Base-by-base conservation (phyloP, 2,113 vertebrate species). In the Seriola dumerili region DNA sequence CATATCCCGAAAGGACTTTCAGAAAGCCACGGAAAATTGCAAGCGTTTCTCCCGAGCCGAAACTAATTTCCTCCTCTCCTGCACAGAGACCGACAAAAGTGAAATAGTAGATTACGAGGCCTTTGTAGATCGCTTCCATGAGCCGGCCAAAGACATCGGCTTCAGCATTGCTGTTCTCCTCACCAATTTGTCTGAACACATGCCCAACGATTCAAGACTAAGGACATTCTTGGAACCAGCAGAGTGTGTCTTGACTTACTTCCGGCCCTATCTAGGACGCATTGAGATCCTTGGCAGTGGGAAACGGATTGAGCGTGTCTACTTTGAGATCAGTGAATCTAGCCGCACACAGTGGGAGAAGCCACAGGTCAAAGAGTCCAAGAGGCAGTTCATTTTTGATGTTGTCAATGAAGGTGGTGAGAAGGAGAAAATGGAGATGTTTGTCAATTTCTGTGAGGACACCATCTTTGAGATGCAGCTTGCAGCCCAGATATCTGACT, bases 391-490 rank as follows among this genome's bases (percentile, higher is more conserved):
- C 90, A 97, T 99, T 86, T 99, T 99, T 25, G 97, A 98, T 36
- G 97, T 99, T 52, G 97, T 99, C 72, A 99, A 99, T 1, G 94
- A 98, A 89, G 96, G 97, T 0, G 97, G 97, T 0, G 98, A 98
- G 55, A 99, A 99, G 61, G 98, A 99, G 93, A 99, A 99, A 94
- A 99, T 98, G 97, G 98, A 99, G 70, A 96, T 98, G 73, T 99
- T 99, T 38, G 96, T 99, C 44, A 99, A 98, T 89, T 99, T 99
- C 91, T 99, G 98, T 21, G 97, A 99, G 84, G 98, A 99, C 86
- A 99, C 98, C 70, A 99, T 99, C 72, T 99, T 99, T 76, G 98
- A 99, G 93, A 99, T 99, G 98, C 97, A 99, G 40, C 95, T 99
- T 72, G 98, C 98, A 0, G 96, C 98, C 0, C 96, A 98, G 94